Conservation (phyloP, 2,888 invertebrate species). For the Microchrysa polita region DNA sequence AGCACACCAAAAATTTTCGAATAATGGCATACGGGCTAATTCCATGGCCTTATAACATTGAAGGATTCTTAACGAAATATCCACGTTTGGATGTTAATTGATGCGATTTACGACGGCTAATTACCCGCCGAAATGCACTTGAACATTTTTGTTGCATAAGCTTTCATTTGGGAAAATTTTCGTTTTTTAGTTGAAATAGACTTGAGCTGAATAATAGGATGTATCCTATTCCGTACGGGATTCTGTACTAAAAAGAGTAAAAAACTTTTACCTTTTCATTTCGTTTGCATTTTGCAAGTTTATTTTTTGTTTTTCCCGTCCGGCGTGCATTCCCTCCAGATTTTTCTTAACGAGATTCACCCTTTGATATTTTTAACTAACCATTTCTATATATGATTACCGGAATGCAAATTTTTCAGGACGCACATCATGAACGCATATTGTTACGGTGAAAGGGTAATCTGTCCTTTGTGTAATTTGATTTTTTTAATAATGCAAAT, state of each 20-base stretch:
- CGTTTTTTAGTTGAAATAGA: background rate
- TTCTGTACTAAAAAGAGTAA: background rate
- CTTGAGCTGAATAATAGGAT: constrained; percentile 32
- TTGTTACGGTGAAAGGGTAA: background rate
- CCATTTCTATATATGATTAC: constrained; percentile 12
- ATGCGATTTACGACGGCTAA: constrained; percentile 45
- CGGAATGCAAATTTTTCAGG: constrained; percentile 25
- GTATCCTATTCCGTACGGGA: constrained; percentile 20
- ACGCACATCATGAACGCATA: background rate
- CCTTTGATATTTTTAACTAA: constrained; percentile 11
- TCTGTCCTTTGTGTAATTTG: constrained; percentile 6
- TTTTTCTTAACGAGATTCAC: background rate
- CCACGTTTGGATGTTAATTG: constrained; percentile 44
- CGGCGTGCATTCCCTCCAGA: background rate
- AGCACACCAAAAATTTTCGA: constrained; percentile 4
- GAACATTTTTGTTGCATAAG: constrained; percentile 20
- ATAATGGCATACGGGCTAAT: constrained; percentile 14
- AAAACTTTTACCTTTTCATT: background rate
- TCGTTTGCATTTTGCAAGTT: constrained; percentile 4
- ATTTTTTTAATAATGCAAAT: constrained; percentile 25
- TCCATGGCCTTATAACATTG: constrained; percentile 33
- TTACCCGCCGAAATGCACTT: constrained; percentile 44
- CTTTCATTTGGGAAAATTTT: background rate
- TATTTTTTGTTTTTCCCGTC: background rate
- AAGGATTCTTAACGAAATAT: constrained; percentile 40